phyloP scores from a whole-genome alignment of 23 tunicate species.

The Ciona savignyi region DNA sequence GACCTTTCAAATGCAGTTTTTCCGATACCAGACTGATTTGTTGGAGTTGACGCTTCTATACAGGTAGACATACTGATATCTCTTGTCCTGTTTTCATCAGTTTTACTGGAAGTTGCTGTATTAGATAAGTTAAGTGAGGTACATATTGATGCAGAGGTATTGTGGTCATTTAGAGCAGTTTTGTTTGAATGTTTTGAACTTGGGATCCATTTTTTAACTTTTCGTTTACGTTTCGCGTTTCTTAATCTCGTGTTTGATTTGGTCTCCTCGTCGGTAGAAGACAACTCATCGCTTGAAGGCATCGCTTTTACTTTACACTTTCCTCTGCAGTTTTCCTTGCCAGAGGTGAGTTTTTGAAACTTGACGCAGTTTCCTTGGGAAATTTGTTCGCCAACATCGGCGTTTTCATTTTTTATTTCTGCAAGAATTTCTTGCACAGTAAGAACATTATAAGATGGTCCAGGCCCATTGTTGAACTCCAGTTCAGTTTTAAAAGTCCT shows the following conservation, averaged over 20 bases:
- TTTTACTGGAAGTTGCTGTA: not conserved
- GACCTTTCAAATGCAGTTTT: conserved; percentile 5
- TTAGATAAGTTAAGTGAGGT: not conserved
- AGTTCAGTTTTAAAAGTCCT: no score
- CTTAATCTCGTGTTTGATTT: not conserved
- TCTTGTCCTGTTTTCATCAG: not conserved
- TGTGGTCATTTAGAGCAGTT: not conserved
- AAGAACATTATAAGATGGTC: not conserved
- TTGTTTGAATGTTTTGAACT: not conserved
- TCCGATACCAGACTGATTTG: no score
- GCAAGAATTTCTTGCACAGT: not conserved
- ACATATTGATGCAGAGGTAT: not conserved
- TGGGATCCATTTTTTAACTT: conserved; percentile 2
- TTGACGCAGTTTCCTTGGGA: not conserved
- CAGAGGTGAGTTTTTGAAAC: not conserved
- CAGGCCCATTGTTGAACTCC: not conserved
- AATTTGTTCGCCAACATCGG: not conserved
- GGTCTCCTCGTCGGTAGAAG: not conserved
- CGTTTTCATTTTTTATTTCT: not conserved
- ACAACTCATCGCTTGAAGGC: not conserved
- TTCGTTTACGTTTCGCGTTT: conserved; percentile 7
- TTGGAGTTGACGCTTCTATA: no score
- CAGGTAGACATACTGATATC: no score
- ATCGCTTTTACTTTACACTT: not conserved
- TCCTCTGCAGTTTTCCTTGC: not conserved